These are phyloP conservation scores for Polydrusus pterygomalis DNA, from an alignment of 2,888 invertebrate genomes.

Conservation along the genomic window DNA sequence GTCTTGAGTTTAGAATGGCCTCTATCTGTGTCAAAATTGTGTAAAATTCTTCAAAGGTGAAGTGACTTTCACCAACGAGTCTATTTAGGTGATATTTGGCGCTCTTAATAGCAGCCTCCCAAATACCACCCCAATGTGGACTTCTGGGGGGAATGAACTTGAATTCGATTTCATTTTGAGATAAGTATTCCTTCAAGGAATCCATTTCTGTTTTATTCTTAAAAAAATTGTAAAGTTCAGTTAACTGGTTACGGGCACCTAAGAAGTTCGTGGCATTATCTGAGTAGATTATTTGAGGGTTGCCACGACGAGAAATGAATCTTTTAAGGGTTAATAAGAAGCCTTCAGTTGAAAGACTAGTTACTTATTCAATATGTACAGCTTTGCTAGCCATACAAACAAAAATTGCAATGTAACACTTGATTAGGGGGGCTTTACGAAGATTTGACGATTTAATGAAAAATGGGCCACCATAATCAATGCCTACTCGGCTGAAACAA, in stretches of 20 bases:
- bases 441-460: constrained; percentile 26
- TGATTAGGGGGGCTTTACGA: constrained; percentile 17
- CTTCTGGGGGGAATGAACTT: constrained; percentile 41
- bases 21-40: constrained; percentile 61
- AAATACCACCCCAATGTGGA: constrained; percentile 62
- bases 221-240: constrained; percentile 41
- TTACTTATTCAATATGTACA: constrained; percentile 21
- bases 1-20: no score
- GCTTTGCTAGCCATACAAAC: constrained; percentile 45
- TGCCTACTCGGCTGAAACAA: constrained; percentile 28
- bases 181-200: not conserved
- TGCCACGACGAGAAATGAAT: constrained; percentile 43
- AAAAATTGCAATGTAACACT: constrained; percentile 29
- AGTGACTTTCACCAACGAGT: constrained; percentile 53
- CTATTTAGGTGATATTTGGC: constrained; percentile 62
- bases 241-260: constrained; percentile 37
- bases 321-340: constrained; percentile 36
- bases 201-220: not conserved
- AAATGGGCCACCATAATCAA: constrained; percentile 45
- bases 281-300: constrained; percentile 27
- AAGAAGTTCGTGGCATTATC: constrained; percentile 41
- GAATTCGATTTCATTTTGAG: constrained; percentile 32
- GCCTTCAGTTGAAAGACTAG: constrained; percentile 29
- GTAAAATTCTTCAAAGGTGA: constrained; percentile 64
- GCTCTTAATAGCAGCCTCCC: constrained; percentile 64